Percentiles rank a stretch among this genome's conserved stretches.
phyloP scores from a whole-genome alignment of 2,113 vertebrate genomes.

The Epinephelus moara region DNA sequence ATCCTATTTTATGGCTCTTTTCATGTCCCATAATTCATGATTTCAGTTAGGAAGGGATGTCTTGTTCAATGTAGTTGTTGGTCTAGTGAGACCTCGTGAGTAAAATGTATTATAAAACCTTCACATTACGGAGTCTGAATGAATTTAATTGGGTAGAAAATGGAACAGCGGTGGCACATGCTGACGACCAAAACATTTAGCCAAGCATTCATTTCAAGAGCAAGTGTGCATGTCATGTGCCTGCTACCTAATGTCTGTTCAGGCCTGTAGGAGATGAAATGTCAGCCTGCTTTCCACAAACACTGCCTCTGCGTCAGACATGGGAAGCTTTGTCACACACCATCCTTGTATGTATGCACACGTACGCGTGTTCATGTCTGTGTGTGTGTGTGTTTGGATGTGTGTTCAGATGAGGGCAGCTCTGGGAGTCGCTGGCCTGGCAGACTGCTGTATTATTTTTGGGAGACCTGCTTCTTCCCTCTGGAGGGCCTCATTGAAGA shows the following conservation, averaged over 20 bases:
- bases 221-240: constrained; percentile 29
- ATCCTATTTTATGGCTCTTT: constrained; percentile 69
- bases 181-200: constrained; percentile 8
- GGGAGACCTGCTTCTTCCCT: constrained; percentile 81
- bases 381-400: background rate
- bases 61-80: constrained; percentile 20
- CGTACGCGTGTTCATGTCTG: constrained; percentile 36
- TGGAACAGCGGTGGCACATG: background rate
- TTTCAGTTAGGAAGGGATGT: constrained; percentile 53
- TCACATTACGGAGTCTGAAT: constrained; percentile 1
- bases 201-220: constrained; percentile 37
- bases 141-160: constrained; percentile 28
- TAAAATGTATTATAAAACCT: constrained; percentile 24
- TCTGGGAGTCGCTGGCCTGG: constrained; percentile 63
- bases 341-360: constrained; percentile 28
- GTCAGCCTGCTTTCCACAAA: constrained; percentile 9
- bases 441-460: constrained; percentile 83
- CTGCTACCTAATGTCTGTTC: constrained; percentile 17
- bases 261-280: constrained; percentile 17
- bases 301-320: constrained; percentile 3
- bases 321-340: constrained; percentile 23
- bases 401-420: constrained; percentile 37
- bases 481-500: constrained; percentile 84
- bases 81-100: constrained; percentile 54
- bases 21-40: constrained; percentile 63